Base-by-base conservation (phyloP, 2,113 vertebrate genomes). In the Brachionichthys hirsutus region DNA sequence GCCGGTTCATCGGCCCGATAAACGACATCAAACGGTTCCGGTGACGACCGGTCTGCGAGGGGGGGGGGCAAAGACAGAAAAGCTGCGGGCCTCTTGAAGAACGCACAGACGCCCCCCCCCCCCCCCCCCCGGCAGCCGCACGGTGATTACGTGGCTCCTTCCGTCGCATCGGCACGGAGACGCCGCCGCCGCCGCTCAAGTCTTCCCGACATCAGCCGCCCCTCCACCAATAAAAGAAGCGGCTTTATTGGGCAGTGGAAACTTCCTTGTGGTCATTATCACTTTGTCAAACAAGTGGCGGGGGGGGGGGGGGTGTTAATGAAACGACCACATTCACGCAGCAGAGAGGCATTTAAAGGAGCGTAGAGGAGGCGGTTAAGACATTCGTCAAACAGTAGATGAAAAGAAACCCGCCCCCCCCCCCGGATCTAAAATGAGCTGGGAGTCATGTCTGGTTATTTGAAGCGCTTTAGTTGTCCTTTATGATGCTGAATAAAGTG, bases 201-300 rank as follows among this genome's bases (percentile, higher is more conserved):
- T 72, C 82, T 52, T 49, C 75, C 73, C 78, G 58, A 87, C 82
- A 91, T 86, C 83, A 85, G 82, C 83, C 80, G 77, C 79, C 54
- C 43, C 60, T 72, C 48, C 49, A 52, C 78, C 67, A 83, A 81
- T 86, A 81, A 89, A 89, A 30, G 8, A 80, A 69, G 15, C 14
- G 53, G 36, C 59, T 85, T 84, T 83, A 89, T 68, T 82, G 58
- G 82, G 61, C 64, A 85, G 79, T 88, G 87, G 89, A 89, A 90
- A 90, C 67, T 87, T 88, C 85, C 81, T 71, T 84, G 88, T 83
- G 82, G 80, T 82, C 55, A 71, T 77, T 85, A 70, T 80, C 75
- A 90, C 85, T 77, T 75, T 77, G 84, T 86, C 85, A 77, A 81
- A 75, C 73, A 62, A 74, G 77, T 44, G 20, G 62, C 69, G 34